A percentile compares a stretch with the other conserved stretches of the same genome.
phyloP scores from a whole-genome alignment of 1,140 invertebrate genomes.

The Meteorus sp. region DNA sequence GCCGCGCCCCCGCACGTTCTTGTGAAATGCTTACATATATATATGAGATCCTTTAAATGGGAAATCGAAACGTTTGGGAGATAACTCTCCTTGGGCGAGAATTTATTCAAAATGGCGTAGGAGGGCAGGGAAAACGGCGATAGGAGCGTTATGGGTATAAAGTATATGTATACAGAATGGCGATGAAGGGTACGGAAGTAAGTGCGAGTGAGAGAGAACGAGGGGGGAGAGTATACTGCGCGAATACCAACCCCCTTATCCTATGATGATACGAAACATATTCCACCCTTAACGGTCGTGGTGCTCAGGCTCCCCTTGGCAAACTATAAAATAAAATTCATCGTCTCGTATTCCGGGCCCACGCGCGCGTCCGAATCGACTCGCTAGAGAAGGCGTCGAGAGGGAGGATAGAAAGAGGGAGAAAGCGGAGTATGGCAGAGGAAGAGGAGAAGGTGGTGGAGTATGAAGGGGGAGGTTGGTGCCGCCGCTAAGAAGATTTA shows the following conservation, averaged over 20 bases:
- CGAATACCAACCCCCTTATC: constrained; percentile 37
- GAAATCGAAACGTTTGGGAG: constrained; percentile 59
- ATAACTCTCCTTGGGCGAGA: constrained; percentile 59
- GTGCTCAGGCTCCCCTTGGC: constrained; percentile 32
- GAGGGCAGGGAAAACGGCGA: constrained; percentile 4
- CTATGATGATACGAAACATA: constrained; percentile 61
- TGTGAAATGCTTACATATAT: constrained; percentile 32
- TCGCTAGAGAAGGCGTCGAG: not conserved
- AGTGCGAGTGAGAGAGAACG: constrained; percentile 47
- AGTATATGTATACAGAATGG: constrained; percentile 17
- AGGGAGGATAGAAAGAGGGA: too few relatives aligned
- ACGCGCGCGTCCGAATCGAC: constrained; percentile 25
- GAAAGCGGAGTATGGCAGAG: too few relatives aligned
- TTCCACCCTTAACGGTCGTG: constrained; percentile 53
- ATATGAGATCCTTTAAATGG: constrained; percentile 58
- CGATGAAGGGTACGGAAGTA: constrained; percentile 45
- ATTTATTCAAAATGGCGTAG: constrained; percentile 60
- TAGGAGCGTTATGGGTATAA: constrained; percentile 26
- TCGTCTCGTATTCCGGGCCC: constrained; percentile 37
- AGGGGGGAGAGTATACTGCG: constrained; percentile 29
- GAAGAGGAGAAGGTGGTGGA: too few relatives aligned
- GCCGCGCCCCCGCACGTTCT: constrained; percentile 25
- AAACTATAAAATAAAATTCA: constrained; percentile 60
- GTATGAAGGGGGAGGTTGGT: not conserved
- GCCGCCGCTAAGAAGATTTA: constrained; percentile 28